A percentile compares a stretch with the other conserved stretches of the same genome.
Conservation (phyloP, 2,113 vertebrate genomes). For the Phalacrocorax brasilianus region DNA sequence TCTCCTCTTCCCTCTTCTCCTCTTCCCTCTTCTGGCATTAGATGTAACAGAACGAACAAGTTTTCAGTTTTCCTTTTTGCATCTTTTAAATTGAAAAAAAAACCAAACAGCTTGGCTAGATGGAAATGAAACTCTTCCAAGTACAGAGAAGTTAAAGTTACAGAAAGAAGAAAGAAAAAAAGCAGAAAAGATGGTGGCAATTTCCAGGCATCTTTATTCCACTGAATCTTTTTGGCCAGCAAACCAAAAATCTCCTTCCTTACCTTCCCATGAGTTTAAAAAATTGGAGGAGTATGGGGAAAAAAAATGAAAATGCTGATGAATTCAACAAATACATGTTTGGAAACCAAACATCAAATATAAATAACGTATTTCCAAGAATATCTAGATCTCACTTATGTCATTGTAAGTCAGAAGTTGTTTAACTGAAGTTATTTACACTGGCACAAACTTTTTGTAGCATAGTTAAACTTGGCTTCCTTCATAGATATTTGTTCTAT, state of each 20-base stretch:
- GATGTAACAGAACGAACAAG: not conserved
- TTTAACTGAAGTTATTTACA: not conserved
- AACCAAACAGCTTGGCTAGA: not conserved
- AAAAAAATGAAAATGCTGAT: not conserved
- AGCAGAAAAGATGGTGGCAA: not conserved
- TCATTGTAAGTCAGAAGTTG: not conserved
- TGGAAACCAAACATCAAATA: not conserved
- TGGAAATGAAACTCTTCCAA: not conserved
- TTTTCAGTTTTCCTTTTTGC: not conserved
- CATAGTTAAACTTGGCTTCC: not conserved
- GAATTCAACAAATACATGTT: not conserved
- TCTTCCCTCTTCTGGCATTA: not conserved
- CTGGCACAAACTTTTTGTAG: not conserved
- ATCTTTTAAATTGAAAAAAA: not conserved
- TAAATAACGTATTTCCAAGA: not conserved
- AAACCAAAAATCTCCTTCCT: not conserved
- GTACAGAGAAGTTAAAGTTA: not conserved
- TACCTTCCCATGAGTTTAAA: not conserved
- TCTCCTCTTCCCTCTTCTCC: not conserved
- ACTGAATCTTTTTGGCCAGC: not conserved
- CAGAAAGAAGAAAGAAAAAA: not conserved
- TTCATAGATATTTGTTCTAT: not conserved
- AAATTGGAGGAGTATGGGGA: not conserved
- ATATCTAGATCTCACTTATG: not conserved
- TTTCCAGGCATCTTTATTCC: not conserved